A percentile compares a stretch with the other conserved stretches of the same genome.
phyloP scores from a whole-genome alignment of 2,113 vertebrate genomes.

The Apaloderma vittatum region DNA sequence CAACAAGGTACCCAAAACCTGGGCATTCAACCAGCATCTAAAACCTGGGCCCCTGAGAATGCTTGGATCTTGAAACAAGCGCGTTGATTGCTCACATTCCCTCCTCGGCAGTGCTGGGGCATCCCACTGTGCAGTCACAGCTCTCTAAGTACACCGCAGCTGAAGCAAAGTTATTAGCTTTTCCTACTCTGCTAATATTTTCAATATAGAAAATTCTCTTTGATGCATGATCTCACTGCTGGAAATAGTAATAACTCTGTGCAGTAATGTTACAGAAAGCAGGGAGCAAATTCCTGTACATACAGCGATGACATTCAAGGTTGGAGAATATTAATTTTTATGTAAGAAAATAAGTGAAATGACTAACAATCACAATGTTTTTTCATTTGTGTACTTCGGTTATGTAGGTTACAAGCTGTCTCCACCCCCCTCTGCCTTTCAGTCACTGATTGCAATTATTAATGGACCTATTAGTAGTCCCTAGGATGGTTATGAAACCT shows the following conservation, averaged over 20 bases:
- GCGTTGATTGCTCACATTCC: background rate
- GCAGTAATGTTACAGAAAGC: background rate
- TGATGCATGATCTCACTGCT: background rate
- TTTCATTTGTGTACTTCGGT: background rate
- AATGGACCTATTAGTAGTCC: background rate
- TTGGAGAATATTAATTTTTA: background rate
- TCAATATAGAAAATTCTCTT: conserved; percentile 1
- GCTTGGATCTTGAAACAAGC: background rate
- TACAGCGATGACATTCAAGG: background rate
- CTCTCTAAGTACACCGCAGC: background rate
- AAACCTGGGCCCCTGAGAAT: background rate
- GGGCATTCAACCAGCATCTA: background rate
- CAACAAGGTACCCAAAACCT: background rate
- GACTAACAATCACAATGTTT: background rate
- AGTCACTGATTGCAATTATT: background rate
- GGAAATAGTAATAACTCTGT: background rate
- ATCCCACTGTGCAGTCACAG: background rate
- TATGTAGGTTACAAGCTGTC: background rate
- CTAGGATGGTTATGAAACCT: background rate
- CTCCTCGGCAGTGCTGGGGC: background rate
- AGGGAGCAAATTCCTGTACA: background rate
- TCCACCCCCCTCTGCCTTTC: background rate
- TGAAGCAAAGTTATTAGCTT: background rate
- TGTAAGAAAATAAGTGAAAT: background rate
- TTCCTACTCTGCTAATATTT: conserved; percentile 20